A percentile compares a stretch with the other conserved stretches of the same genome.
phyloP scores from a whole-genome alignment of 2,888 invertebrate genomes.

The Nasonia oneida region DNA sequence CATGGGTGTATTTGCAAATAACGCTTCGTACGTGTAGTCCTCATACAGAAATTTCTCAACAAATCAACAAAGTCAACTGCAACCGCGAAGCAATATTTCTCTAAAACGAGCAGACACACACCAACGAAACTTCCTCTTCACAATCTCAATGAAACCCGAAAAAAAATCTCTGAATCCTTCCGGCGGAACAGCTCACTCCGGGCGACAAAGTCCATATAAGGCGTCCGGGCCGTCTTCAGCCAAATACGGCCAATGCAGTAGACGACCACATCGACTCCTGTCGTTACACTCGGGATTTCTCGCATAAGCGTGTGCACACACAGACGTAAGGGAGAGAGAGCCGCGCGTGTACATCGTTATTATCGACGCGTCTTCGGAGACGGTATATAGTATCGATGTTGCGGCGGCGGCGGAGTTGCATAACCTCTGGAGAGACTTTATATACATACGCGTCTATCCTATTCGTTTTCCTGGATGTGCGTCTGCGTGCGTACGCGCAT shows the following conservation, averaged over 20 bases:
- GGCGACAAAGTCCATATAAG: background rate
- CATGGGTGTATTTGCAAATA: no score
- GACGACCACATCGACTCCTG: background rate
- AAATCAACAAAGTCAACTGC: no score
- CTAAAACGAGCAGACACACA: no score
- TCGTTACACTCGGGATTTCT: background rate
- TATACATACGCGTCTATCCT: background rate
- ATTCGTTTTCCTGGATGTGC: conserved; percentile 18
- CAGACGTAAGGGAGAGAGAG: background rate
- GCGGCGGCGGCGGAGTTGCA: background rate
- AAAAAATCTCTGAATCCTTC: background rate
- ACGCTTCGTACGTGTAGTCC: no score
- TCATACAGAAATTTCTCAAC: no score
- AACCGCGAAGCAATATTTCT: no score
- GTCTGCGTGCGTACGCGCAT: background rate
- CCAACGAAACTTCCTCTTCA: no score
- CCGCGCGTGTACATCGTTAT: conserved; percentile 8
- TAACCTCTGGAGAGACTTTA: background rate
- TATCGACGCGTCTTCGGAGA: conserved; percentile 10
- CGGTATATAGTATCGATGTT: conserved; percentile 5
- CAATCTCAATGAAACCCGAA: background rate
- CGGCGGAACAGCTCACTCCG: background rate
- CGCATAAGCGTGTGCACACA: background rate
- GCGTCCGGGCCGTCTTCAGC: background rate
- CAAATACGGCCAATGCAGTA: background rate